Evolutionary conservation across 1,140 invertebrate genomes (phyloP), one percentile per base, ranked within the genome.

Genomic region (Diplogasteroides magnus): DNA sequence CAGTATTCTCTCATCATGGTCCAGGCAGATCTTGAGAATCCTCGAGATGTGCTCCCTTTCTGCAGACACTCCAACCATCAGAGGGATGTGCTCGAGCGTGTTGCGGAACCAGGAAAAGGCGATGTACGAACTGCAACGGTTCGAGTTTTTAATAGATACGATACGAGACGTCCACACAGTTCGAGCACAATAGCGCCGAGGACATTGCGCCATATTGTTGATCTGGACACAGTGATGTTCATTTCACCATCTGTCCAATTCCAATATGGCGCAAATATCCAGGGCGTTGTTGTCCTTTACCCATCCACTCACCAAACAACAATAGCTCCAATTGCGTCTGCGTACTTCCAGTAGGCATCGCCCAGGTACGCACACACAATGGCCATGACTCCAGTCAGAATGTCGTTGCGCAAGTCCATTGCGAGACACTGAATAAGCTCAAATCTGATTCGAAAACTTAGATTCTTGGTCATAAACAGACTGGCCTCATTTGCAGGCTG

Each of bases 1-100:
- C 48, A 69, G 67, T 13, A 85, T 78, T 57, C 79, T 70, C 31
- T 73, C 65, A 64, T 82, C 76, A 72, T 85, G 84, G 65, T 85
- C 71, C 25, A 76, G 71, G 14, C 64, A 61, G 29, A 76, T 73
- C 37, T 72, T 70, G 28, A 76, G 26, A 31, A 76, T 76, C 23
- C 74, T 23, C 6, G 59, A 73, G 55, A 76, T 32, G 14, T 68
- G 60, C 31, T 76, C 73, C 29, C 63, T 60, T 25, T 72, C 70
- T 6, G 74, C 74, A 6, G 48, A n/a, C 13, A 69, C 63, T 60
- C 74, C 74, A 19, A 71, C 69, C 55, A 76, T 28, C 1, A 69
- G 27, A 1, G 74, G 73, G 26, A 76, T 71, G 61, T 76, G 71
- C 27, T 76, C 73, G n/a, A 71, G 27, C 6, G 68, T 74, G 29